Evolutionary conservation across 2,797 vertebrate genomes (phyloP).

Genomic region (Malurus leucopterus): DNA sequence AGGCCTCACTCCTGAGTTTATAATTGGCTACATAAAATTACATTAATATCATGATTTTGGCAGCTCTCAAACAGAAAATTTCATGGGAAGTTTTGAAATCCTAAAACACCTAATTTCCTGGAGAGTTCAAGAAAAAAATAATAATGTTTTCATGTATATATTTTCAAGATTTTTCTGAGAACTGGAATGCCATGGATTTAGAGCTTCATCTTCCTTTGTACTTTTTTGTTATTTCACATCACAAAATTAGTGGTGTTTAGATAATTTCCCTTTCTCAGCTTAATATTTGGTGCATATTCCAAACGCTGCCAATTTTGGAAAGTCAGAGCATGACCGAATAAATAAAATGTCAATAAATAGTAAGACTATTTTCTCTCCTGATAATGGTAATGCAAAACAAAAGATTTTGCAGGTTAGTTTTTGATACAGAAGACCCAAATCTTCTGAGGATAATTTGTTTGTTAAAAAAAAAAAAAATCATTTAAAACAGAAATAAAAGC

Average conservation of each 20-base stretch:
- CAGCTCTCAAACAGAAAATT: background rate
- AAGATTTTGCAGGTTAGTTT: background rate
- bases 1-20: background rate
- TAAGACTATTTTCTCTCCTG: background rate
- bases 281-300: background rate
- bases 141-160: background rate
- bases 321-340: background rate
- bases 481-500: background rate
- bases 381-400: background rate
- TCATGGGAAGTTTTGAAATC: background rate
- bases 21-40: background rate
- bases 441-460: background rate
- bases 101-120: background rate
- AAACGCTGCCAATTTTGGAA: background rate
- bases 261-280: background rate
- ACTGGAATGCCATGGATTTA: background rate
- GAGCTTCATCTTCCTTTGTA: background rate
- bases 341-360: background rate
- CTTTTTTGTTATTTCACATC: background rate
- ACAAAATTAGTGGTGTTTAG: background rate
- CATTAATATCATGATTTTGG: background rate
- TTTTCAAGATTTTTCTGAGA: background rate
- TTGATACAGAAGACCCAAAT: background rate
- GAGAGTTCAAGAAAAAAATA: background rate
- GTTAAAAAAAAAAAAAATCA: background rate